Evolutionary conservation across 2,113 vertebrate species (phyloP), one percentile per base, ranked within the genome.

Genomic region (Chroicocephalus ridibundus): DNA sequence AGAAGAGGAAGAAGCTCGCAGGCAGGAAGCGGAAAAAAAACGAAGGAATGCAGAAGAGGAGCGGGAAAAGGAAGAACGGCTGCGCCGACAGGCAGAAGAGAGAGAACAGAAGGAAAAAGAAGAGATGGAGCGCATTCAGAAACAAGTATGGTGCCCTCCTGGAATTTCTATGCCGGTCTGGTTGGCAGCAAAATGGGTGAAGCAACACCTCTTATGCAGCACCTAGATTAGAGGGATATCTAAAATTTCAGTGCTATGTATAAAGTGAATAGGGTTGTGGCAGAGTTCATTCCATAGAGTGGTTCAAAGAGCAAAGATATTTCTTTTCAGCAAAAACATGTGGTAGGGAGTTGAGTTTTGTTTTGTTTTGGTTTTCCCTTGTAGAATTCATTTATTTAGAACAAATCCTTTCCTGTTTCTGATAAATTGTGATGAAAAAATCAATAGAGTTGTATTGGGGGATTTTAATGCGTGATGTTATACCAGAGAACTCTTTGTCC

Each of bases 1-100:
- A 60, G 99, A 99, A 79, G 99, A 99, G 66, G 99, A 99, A 89
- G 99, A 98, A 81, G 95, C 97, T 46, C 98, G 97, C 55, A 97
- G 96, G 24, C 98, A 98, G 85, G 99, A 98, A 6, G 98, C 98
- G 1, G 98, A 99, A 76, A 98, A 74, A 40, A 98, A 64, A 15
- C 93, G 19, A 64, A 98, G 74, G 74, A 98, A 98, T 77, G 98
- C 98, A 80, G 98, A 98, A 96, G 98, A 98, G 64, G 98, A 96
- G 32, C 93, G 42, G 68, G 98, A 97, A 36, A 98, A 97, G 58
- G 98, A 99, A 20, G 96, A 94, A 66, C 86, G 95, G 52, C 95
- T 96, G 42, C 96, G 81, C 10, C 86, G 51, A 22, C 97, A 96
- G 55, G 97, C 96, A 4, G 97, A 98, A 34, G 98, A 99, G 94